These are phyloP conservation scores for Sebastiscus albofasciatus DNA, from an alignment of 2,797 vertebrate species.

Conservation along the genomic window DNA sequence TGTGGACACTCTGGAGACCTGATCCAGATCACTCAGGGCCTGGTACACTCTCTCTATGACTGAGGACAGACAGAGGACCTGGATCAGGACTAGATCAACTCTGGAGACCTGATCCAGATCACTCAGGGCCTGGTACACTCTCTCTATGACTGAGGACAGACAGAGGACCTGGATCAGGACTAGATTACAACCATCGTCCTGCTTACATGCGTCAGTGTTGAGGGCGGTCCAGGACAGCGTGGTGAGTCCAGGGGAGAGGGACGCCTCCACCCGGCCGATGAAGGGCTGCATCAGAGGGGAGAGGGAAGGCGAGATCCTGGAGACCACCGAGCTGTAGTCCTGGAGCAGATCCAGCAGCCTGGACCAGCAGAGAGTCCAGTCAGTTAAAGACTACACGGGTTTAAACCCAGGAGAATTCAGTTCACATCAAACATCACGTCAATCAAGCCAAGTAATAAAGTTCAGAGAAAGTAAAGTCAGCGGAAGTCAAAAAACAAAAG, in stretches of 20 bases:
- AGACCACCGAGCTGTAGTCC: constrained; percentile 66
- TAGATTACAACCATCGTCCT: not conserved
- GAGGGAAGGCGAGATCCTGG: constrained; percentile 76
- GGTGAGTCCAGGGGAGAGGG: constrained; percentile 81
- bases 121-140: constrained; percentile 71
- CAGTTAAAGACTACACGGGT: not conserved
- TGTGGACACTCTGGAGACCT: constrained; percentile 66
- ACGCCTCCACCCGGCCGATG: constrained; percentile 76
- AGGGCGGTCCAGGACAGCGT: constrained; percentile 85
- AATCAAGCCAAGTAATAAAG: no score
- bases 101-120: no score
- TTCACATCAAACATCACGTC: no score
- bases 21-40: constrained; percentile 77
- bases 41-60: constrained; percentile 76
- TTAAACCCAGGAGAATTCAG: not conserved
- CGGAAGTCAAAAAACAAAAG: no score
- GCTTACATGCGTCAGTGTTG: constrained; percentile 79
- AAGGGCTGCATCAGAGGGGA: constrained; percentile 84
- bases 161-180: no score
- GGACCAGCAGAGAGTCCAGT: not conserved
- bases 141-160: constrained; percentile 73
- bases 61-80: constrained; percentile 42
- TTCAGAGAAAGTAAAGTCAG: no score
- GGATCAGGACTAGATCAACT: no score
- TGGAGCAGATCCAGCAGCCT: constrained; percentile 83